Conservation (phyloP, 1,140 invertebrate genomes). For the Ruditapes philippinarum region DNA sequence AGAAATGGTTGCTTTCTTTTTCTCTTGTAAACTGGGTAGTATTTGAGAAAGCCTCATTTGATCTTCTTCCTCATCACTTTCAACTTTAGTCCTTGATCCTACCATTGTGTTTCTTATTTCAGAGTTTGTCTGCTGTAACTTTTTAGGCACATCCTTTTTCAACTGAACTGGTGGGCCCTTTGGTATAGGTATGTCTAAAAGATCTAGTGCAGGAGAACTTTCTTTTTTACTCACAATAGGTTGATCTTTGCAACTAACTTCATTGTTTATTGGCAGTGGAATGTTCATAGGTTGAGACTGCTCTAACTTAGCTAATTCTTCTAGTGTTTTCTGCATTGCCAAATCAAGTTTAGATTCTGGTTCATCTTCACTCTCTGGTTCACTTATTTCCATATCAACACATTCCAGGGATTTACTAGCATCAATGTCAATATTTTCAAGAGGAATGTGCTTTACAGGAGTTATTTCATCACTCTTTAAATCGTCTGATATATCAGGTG, state of each 20-base stretch:
- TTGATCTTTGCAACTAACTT: neutral
- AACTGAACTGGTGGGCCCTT: neutral
- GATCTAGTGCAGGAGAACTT: neutral
- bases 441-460: slow-evolving; percentile 45
- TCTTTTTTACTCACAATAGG: neutral
- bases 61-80: neutral
- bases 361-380: neutral
- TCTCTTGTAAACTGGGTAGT: slow-evolving; percentile 8
- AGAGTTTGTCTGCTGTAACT: neutral
- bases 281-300: neutral
- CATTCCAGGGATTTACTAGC: neutral
- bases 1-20: slow-evolving; percentile 33
- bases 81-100: neutral
- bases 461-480: neutral
- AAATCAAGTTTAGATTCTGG: slow-evolving; percentile 8
- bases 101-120: neutral
- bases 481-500: slow-evolving; percentile 46
- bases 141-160: neutral
- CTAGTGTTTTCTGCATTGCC: slow-evolving; percentile 44
- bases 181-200: slow-evolving; percentile 34
- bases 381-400: neutral
- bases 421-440: slow-evolving; percentile 48
- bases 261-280: neutral
- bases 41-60: neutral
- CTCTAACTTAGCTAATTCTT: slow-evolving; percentile 47